Evolutionary conservation across 2,797 vertebrate species (phyloP).

Genomic region (Hydrolagus colliei): DNA sequence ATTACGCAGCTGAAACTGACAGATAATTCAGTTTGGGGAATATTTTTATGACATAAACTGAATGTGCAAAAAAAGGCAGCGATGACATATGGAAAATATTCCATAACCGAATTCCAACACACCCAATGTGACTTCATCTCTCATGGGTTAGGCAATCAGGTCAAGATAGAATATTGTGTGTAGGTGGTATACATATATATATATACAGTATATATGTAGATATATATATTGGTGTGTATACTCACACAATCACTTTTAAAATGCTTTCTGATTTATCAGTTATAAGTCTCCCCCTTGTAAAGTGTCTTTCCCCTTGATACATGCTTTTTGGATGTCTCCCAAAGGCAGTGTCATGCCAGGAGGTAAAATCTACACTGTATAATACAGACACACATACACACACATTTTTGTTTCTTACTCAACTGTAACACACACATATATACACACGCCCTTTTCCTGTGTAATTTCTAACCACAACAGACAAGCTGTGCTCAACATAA

Average conservation of each 20-base stretch:
- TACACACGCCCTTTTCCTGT: neutral
- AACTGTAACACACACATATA: too few relatives aligned
- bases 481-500: constrained; percentile 21
- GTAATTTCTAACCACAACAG: constrained; percentile 27
- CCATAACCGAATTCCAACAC: neutral
- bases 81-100: constrained; percentile 10
- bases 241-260: neutral
- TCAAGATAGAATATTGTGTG: neutral
- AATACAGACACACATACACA: too few relatives aligned
- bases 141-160: neutral
- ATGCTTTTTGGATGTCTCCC: constrained; percentile 23
- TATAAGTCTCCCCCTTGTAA: constrained; percentile 13
- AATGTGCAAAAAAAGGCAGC: neutral
- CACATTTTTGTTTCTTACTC: too few relatives aligned
- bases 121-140: neutral
- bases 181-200: neutral
- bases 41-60: neutral
- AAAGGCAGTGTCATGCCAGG: constrained; percentile 24
- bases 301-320: constrained; percentile 14
- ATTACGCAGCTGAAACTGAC: neutral
- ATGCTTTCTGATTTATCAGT: constrained; percentile 6
- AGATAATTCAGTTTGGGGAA: neutral
- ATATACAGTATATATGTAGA: neutral
- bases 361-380: constrained; percentile 6
- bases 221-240: neutral